Base-by-base conservation (phyloP, 2,797 vertebrate species). In the Lagodon rhomboides region DNA sequence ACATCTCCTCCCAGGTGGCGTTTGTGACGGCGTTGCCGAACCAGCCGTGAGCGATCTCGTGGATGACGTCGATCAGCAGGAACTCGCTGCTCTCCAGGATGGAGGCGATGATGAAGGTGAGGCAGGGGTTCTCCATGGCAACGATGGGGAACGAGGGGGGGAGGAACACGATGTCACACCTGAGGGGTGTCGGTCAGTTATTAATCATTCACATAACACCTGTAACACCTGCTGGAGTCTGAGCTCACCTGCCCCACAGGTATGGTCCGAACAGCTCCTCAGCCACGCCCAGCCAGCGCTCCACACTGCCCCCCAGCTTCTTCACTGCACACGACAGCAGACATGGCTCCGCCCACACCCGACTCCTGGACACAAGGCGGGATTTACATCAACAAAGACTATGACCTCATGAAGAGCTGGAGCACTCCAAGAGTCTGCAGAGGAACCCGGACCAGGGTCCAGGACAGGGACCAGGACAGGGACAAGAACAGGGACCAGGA, bases 41-140 rank as follows among this genome's bases (percentile, higher is more conserved):
- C 98, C 98, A 99, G 93, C 97, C 97, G 86, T 99, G 98, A 0
- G 97, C 97, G 50, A 99, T 97, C 87, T 99, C 98, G 0, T 99
- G 98, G 83, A 99, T 96, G 77, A 99, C 96, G 0, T 99, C 98
- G 2, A 99, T 98, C 56, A 98, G 95, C 80, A 99, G 94, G 90
- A 99, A 98, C 89, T 99, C 97, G 20, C 97, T 96, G 12, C 97
- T 98, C 89, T 99, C 98, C 95, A 99, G 89, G 91, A 99, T 99
- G 92, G 97, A 99, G 73, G 97, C 98, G 88, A 98, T 98, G 87
- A 99, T 98, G 94, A 99, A 99, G 68, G 98, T 99, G 89, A 99
- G 95, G 90, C 98, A 98, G 8, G 98, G 98, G 90, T 99, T 99
- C 95, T 99, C 98, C 98, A 99, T 99, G 89, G 98, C 98, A 74